Base-by-base conservation (phyloP, 1,140 invertebrate species). In the Paracyclopina nana region DNA sequence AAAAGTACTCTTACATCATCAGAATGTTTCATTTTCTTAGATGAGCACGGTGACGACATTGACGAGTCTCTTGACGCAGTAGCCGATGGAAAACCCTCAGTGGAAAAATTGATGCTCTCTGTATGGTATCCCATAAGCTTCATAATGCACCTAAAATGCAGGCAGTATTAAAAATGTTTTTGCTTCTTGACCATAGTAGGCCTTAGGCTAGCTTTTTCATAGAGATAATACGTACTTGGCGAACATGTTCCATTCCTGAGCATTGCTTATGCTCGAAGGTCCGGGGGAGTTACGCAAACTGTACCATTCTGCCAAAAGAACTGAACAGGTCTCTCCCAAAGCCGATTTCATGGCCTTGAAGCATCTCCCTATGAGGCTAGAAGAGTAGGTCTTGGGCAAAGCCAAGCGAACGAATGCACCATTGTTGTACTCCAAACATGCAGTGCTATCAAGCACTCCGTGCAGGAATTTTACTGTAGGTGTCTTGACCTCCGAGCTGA, bases 81-180 rank as follows among this genome's bases (percentile, higher is more conserved):
- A n/a, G n/a, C n/a, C 34, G 34, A 38, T n/a, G 14, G n/a, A 38
- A 38, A 38, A 20, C 20, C 34, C 34, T 38, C n/a, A 38, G 34
- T n/a, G 34, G 20, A 38, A 20, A 38, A 20, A n/a, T n/a, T 38
- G 34, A 38, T 16, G 20, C 20, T n/a, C 5, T 20, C 20, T 20
- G 34, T 38, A 16, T 38, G 34, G 34, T 38, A 38, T n/a, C 34
- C 34, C 34, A 38, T 38, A 20, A 20, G 20, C 20, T 20, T 20
- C 5, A 38, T n/a, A n/a, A 38, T 5, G 8, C 34, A 38, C 5
- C 20, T n/a, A 38, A n/a, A n/a, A n/a, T n/a, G n/a, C n/a, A n/a
- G n/a, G n/a, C n/a, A n/a, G n/a, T n/a, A n/a, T n/a, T n/a, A n/a
- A n/a, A n/a, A n/a, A n/a, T n/a, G n/a, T n/a, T n/a, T n/a, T n/a